These are phyloP conservation scores for Tribolium madens DNA, from an alignment of 1,140 invertebrate genomes.

Conservation along the genomic window DNA sequence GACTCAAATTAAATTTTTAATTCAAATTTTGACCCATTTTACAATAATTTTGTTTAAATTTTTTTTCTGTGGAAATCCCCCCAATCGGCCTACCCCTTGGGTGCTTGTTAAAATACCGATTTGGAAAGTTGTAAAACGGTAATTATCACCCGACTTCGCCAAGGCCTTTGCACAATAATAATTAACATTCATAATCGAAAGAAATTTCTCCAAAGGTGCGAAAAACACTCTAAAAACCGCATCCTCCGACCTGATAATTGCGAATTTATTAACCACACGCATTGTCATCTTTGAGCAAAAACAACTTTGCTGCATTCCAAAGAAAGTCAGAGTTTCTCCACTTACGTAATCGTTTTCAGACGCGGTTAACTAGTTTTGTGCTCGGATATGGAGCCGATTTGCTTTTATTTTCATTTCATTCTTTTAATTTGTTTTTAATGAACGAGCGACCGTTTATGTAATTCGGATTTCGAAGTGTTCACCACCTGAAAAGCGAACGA, in stretches of 20 bases:
- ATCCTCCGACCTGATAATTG: not conserved
- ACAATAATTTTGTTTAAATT: no score
- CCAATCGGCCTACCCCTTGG: no score
- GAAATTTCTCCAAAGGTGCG: not conserved
- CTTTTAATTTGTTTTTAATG: not conserved
- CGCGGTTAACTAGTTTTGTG: slow-evolving; percentile 9
- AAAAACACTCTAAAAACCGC: not conserved
- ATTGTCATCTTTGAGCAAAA: slow-evolving; percentile 11
- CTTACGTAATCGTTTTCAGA: not conserved
- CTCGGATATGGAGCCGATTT: not conserved
- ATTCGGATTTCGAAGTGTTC: not conserved
- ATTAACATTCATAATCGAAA: not conserved
- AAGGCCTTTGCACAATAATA: no score
- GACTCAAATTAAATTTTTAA: no score
- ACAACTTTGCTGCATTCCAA: not conserved
- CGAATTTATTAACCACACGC: not conserved
- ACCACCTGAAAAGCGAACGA: no score
- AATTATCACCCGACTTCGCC: no score
- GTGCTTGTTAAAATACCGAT: no score
- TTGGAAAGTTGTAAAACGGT: no score
- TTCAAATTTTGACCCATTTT: no score
- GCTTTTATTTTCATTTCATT: slow-evolving; percentile 1
- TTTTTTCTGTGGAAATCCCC: no score
- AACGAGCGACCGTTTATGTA: not conserved
- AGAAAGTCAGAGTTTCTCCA: slow-evolving; percentile 15